Percentiles rank a stretch among this genome's conserved stretches.
phyloP scores from a whole-genome alignment of 2,888 invertebrate genomes.

The Drosophila differens region DNA sequence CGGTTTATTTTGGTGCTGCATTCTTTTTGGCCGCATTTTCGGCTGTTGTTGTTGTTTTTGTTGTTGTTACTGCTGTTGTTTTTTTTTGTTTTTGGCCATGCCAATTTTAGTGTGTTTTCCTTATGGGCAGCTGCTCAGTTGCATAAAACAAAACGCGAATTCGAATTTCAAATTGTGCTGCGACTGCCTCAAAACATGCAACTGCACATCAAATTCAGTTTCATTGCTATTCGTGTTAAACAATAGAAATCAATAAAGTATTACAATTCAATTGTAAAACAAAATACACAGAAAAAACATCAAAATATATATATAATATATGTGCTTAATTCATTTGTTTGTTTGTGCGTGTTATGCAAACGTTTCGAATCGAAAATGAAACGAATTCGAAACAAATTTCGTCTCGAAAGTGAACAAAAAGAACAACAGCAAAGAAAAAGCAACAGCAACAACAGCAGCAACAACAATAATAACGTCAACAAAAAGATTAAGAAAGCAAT shows the following conservation, averaged over 20 bases:
- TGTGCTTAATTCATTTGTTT: conserved; percentile 36
- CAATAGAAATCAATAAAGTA: conserved; percentile 34
- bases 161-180: conserved; percentile 47
- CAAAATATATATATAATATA: conserved; percentile 9
- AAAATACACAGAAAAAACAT: conserved; percentile 3
- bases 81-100: conserved; percentile 49
- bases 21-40: conserved; percentile 74
- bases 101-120: conserved; percentile 53
- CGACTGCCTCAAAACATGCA: conserved; percentile 24
- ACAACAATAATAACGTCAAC: conserved; percentile 13
- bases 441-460: conserved; percentile 1
- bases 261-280: conserved; percentile 20
- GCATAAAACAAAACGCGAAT: conserved; percentile 69
- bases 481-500: conserved; percentile 21
- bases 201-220: conserved; percentile 2
- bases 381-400: conserved; percentile 24
- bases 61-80: conserved; percentile 19
- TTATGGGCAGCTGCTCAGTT: conserved; percentile 61
- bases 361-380: conserved; percentile 49
- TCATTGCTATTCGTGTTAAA: not conserved
- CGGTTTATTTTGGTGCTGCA: conserved; percentile 77
- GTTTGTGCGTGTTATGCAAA: conserved; percentile 79
- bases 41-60: conserved; percentile 34
- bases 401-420: conserved; percentile 44
- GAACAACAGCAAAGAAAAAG: conserved; percentile 3